These are phyloP conservation scores for Rhinoderma darwinii DNA, from an alignment of 2,113 vertebrate species.

Conservation along the genomic window DNA sequence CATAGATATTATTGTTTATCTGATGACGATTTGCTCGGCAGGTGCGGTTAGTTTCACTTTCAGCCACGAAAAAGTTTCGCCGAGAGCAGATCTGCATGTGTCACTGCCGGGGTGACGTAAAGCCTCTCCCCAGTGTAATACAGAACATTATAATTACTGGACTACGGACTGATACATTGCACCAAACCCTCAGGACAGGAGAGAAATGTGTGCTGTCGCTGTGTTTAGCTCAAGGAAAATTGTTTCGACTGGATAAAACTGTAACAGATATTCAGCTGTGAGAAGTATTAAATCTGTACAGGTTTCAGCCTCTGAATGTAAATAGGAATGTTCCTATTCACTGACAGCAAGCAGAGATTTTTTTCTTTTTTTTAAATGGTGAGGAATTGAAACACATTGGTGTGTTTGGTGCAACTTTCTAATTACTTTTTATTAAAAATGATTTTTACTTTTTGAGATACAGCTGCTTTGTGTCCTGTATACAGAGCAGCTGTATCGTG, in stretches of 20 bases:
- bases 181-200: background rate
- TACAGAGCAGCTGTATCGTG: no score
- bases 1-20: background rate
- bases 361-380: no score
- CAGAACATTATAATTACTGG: background rate
- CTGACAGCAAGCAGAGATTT: no score
- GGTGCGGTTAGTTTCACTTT: conserved; percentile 30
- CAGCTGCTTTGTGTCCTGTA: no score
- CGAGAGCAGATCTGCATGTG: background rate
- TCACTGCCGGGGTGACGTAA: background rate
- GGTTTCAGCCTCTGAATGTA: no score
- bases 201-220: background rate
- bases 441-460: no score
- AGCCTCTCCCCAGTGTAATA: background rate
- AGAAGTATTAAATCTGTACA: background rate
- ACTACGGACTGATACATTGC: background rate
- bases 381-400: no score
- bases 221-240: background rate
- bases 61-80: conserved; percentile 5
- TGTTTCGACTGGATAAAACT: background rate
- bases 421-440: no score
- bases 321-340: no score
- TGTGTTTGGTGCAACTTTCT: no score
- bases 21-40: background rate
- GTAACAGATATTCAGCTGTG: background rate